phyloP scores from a whole-genome alignment of 2,888 invertebrate species.

The Pheosia tremula region DNA sequence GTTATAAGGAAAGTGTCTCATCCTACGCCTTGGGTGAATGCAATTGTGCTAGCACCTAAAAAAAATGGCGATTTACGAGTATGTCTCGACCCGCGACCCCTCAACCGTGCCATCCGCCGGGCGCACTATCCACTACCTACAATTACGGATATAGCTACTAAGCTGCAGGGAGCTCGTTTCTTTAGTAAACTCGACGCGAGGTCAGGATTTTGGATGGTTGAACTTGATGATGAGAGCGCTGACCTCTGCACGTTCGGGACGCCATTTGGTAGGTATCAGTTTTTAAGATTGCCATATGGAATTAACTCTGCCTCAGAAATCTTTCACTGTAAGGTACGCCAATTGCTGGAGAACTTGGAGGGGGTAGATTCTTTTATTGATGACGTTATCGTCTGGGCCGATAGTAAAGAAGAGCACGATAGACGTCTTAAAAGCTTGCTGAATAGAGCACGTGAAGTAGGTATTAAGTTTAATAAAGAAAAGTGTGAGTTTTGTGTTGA shows the following conservation, averaged over 20 bases:
- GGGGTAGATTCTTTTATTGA: slow-evolving; percentile 15
- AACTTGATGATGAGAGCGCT: slow-evolving; percentile 14
- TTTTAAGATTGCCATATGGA: slow-evolving; percentile 8
- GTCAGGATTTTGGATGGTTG: slow-evolving; percentile 12
- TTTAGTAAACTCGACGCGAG: slow-evolving; percentile 12
- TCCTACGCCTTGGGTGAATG: not conserved
- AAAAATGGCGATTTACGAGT: not conserved
- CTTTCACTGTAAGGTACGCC: slow-evolving; percentile 16
- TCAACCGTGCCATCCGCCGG: not conserved
- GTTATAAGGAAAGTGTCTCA: not conserved
- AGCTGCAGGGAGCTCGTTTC: not conserved
- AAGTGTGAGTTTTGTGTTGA: slow-evolving; percentile 21
- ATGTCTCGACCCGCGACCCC: not conserved
- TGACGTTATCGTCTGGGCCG: slow-evolving; percentile 11
- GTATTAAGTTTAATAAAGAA: slow-evolving; percentile 21
- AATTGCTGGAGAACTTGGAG: slow-evolving; percentile 21
- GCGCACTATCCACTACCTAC: not conserved
- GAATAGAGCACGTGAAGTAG: slow-evolving; percentile 11
- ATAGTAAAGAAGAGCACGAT: slow-evolving; percentile 16
- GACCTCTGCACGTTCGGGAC: slow-evolving; percentile 15
- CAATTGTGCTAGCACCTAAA: not conserved
- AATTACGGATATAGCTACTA: not conserved
- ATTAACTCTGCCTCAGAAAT: slow-evolving; percentile 9
- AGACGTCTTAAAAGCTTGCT: slow-evolving; percentile 14
- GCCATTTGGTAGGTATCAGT: slow-evolving; percentile 15